Evolutionary conservation across 2,797 vertebrate species (phyloP).

Genomic region (Fundulus diaphanus): DNA sequence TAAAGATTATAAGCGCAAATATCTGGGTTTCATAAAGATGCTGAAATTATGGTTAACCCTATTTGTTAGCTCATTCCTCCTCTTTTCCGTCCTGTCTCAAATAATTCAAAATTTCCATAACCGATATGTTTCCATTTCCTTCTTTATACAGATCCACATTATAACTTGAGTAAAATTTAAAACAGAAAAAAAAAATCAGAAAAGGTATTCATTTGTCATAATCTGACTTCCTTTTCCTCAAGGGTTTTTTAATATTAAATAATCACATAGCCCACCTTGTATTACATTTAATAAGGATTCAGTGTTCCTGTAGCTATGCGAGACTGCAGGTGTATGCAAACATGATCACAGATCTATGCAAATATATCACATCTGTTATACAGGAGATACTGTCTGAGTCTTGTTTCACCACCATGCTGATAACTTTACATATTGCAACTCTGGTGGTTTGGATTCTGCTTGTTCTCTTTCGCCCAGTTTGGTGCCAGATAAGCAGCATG

Average conservation of each 20-base stretch:
- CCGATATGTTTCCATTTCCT: background rate
- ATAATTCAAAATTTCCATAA: background rate
- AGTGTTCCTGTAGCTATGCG: background rate
- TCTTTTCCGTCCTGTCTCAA: background rate
- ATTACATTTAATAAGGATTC: background rate
- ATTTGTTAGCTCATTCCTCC: background rate
- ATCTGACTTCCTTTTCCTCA: background rate
- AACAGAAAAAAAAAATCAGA: background rate
- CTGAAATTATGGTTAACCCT: background rate
- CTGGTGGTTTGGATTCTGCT: constrained; percentile 1
- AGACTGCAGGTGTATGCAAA: constrained; percentile 3
- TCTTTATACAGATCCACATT: background rate
- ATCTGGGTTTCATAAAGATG: background rate
- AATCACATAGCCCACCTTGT: background rate
- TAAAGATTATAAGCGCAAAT: background rate
- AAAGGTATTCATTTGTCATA: background rate
- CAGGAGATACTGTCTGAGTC: background rate
- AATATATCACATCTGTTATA: constrained; percentile 1
- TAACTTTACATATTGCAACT: background rate
- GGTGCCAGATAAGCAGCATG: too few species aligned
- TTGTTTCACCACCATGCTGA: background rate
- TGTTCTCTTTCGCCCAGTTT: background rate
- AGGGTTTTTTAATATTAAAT: background rate
- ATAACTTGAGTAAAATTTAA: background rate
- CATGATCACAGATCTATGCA: constrained; percentile 9